phyloP scores from a whole-genome alignment of 2,888 invertebrate species.

The Athrips mouffetella region DNA sequence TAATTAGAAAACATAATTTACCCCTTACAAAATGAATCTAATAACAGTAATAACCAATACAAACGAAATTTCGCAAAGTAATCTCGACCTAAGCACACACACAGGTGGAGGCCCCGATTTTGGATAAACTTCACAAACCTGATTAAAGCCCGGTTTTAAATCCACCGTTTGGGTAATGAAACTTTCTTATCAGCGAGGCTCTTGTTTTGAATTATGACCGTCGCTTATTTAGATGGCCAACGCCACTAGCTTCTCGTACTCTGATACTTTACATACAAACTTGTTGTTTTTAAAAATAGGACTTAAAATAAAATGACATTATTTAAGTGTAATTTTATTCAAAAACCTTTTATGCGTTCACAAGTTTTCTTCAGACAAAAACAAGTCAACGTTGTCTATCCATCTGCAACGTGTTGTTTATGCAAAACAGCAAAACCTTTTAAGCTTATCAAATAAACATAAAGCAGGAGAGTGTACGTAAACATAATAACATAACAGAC shows the following conservation, averaged over 20 bases:
- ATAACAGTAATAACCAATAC: constrained; percentile 35
- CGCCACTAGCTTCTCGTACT: constrained; percentile 27
- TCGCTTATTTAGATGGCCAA: constrained; percentile 50
- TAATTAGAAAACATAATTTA: constrained; percentile 20
- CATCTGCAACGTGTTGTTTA: constrained; percentile 27
- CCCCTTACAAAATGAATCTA: constrained; percentile 47
- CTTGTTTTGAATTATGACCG: constrained; percentile 68
- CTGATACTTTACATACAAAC: constrained; percentile 28
- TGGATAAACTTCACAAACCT: constrained; percentile 56
- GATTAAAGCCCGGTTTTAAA: constrained; percentile 74
- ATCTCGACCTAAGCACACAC: constrained; percentile 71
- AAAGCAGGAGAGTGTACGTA: constrained; percentile 21
- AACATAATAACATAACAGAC: constrained; percentile 39
- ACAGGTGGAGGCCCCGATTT: constrained; percentile 61
- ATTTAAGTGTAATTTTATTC: too few species aligned
- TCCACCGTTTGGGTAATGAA: constrained; percentile 74
- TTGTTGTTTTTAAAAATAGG: not conserved
- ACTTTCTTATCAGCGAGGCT: constrained; percentile 72
- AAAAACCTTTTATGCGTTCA: too few species aligned
- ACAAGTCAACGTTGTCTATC: constrained; percentile 32
- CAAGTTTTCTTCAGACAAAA: too few species aligned
- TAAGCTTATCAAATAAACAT: constrained; percentile 28
- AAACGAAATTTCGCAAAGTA: constrained; percentile 66
- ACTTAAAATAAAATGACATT: too few species aligned
- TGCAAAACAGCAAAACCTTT: constrained; percentile 17